Conservation (phyloP, 2,888 invertebrate genomes). For the Archips xylosteana region DNA sequence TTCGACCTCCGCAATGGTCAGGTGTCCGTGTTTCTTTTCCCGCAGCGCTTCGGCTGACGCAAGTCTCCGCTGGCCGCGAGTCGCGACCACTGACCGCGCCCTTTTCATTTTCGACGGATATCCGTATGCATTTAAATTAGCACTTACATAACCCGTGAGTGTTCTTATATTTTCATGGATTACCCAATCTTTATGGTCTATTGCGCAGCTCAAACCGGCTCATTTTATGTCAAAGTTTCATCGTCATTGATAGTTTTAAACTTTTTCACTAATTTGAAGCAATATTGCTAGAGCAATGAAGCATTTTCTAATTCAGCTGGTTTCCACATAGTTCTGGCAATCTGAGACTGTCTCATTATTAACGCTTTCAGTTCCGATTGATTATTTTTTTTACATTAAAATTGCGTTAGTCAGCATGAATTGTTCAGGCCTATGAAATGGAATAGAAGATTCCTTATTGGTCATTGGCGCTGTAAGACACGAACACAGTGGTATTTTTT, state of each 20-base stretch:
- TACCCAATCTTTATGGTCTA: conserved; percentile 37
- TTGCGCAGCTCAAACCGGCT: conserved; percentile 39
- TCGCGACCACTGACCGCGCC: conserved; percentile 50
- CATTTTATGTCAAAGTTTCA: conserved; percentile 27
- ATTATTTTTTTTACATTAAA: conserved; percentile 7
- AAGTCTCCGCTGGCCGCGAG: conserved; percentile 40
- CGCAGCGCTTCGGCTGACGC: conserved; percentile 27
- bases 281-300: conserved; percentile 26
- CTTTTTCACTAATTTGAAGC: conserved; percentile 30
- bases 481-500: conserved; percentile 9
- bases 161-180: conserved; percentile 39
- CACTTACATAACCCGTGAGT: conserved; percentile 49
- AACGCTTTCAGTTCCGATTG: conserved; percentile 30
- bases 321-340: conserved; percentile 39
- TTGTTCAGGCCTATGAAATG: conserved; percentile 13
- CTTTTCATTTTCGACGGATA: conserved; percentile 53
- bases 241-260: conserved; percentile 25
- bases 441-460: not conserved
- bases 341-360: conserved; percentile 34
- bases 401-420: conserved; percentile 1
- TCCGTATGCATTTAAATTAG: conserved; percentile 54
- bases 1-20: conserved; percentile 31
- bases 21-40: conserved; percentile 29
- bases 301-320: conserved; percentile 30
- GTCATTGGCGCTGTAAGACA: not conserved